Evolutionary conservation across 2,888 invertebrate species (phyloP).

Genomic region (Parnassius orleans): DNA sequence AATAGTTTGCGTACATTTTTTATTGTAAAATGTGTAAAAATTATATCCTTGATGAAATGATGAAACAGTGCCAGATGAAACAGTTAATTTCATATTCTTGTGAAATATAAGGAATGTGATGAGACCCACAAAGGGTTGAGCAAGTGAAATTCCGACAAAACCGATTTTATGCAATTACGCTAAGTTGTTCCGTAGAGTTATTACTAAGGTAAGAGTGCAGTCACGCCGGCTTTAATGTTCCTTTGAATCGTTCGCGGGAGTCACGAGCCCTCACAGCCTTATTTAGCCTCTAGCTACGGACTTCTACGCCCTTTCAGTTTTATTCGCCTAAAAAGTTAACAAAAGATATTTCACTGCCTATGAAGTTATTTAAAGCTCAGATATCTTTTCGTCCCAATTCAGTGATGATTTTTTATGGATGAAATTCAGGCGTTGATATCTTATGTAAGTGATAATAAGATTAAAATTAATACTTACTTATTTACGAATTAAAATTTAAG

Average conservation of each 20-base stretch:
- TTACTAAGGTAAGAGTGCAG: constrained; percentile 67
- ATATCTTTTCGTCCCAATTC: not conserved
- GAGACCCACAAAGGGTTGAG: constrained; percentile 62
- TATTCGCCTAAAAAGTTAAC: not conserved
- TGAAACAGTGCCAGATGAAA: no score
- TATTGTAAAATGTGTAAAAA: no score
- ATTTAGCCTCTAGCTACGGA: constrained; percentile 46
- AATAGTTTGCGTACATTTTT: no score
- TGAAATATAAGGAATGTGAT: constrained; percentile 31
- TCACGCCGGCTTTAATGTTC: constrained; percentile 48
- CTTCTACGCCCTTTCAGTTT: constrained; percentile 10
- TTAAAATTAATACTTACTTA: no score
- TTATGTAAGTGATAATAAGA: no score
- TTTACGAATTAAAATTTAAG: no score
- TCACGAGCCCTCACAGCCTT: constrained; percentile 54
- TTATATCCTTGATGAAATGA: no score
- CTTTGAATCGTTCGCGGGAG: constrained; percentile 48
- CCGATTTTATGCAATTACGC: constrained; percentile 76
- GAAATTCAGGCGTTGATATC: no score
- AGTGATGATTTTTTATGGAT: constrained; percentile 12
- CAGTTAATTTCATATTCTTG: not conserved
- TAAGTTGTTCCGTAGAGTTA: constrained; percentile 68
- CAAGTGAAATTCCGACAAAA: constrained; percentile 72
- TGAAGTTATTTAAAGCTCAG: not conserved
- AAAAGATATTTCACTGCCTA: not conserved